phyloP scores from a whole-genome alignment of 2,888 invertebrate genomes.

The Spisula subtruncata region DNA sequence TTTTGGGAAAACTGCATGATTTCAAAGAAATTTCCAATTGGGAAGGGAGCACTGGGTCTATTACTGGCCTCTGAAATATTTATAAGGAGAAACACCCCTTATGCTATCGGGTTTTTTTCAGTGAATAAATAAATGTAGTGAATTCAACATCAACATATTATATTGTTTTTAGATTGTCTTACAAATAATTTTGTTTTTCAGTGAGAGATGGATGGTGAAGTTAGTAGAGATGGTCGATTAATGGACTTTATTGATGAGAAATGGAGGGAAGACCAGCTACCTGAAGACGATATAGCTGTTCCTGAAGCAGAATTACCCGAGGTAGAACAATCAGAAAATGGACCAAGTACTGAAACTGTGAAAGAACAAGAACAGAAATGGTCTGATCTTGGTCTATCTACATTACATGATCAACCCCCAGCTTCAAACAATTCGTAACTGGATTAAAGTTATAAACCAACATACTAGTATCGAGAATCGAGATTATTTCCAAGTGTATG shows the following conservation, averaged over 20 bases:
- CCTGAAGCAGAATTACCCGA: slow-evolving; percentile 96
- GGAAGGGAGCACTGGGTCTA: too few species aligned
- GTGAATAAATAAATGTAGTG: too few species aligned
- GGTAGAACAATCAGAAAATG: slow-evolving; percentile 95
- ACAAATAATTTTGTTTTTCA: background rate
- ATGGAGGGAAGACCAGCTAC: slow-evolving; percentile 93
- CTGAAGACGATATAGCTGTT: slow-evolving; percentile 93
- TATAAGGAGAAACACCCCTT: too few species aligned
- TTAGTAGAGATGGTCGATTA: slow-evolving; percentile 92
- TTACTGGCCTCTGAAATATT: too few species aligned
- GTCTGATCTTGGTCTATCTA: slow-evolving; percentile 89
- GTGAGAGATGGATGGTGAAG: slow-evolving; percentile 92
- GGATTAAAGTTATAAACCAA: too few species aligned
- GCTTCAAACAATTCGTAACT: slow-evolving; percentile 61
- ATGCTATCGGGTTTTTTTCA: too few species aligned
- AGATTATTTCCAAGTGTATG: background rate
- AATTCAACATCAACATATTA: too few species aligned
- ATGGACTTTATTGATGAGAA: slow-evolving; percentile 94
- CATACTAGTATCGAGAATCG: background rate
- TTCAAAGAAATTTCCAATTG: too few species aligned
- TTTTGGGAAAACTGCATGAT: too few species aligned
- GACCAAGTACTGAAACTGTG: slow-evolving; percentile 93
- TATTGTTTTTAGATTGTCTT: too few species aligned
- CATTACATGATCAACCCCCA: slow-evolving; percentile 82
- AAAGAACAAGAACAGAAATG: slow-evolving; percentile 95